Base-by-base conservation (phyloP, 2,113 vertebrate genomes). In the Channa argus region DNA sequence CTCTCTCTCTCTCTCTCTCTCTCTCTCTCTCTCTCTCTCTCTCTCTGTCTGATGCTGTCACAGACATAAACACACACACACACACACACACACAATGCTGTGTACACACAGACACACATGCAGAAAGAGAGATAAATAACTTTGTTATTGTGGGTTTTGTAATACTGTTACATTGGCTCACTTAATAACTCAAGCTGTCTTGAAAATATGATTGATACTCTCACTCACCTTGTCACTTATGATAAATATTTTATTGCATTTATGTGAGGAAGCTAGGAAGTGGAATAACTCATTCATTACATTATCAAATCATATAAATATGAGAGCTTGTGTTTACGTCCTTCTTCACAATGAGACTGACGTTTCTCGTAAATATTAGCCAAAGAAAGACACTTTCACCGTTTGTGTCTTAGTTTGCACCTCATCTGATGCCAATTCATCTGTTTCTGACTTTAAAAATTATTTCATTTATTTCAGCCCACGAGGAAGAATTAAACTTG, bases 141-240 rank as follows among this genome's bases (percentile, higher is more conserved):
- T 89, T 91, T 91, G 92, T 92, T 92, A 92, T 90, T 90, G 82
- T 74, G 80, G 82, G 76, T 91, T 91, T 91, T 80, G 83, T 92
- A 90, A 88, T 86, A 76, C 85, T 88, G 82, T 89, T 89, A 91
- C 90, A 90, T 63, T 89, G 85, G 79, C 91, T 88, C 92, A 89
- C 90, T 92, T 93, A 93, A 92, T 92, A 93, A 91, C 89, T 92
- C 84, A 74, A 78, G 77, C 89, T 86, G 91, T 92, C 90, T 85
- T 67, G 80, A 88, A 84, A 83, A 89, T 78, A 82, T 90, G 91
- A 93, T 87, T 83, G 91, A 94, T 90, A 85, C 84, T 91, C 79
- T 91, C 88, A 91, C 91, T 93, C 91, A 88, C 91, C 89, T 89
- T 91, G 91, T 91, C 91, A 85, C 82, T 75, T 80, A 53, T 91